Evolutionary conservation across 2,113 vertebrate genomes (phyloP), one percentile per base, ranked within the genome.

Genomic region (Marcusenius ussheri): DNA sequence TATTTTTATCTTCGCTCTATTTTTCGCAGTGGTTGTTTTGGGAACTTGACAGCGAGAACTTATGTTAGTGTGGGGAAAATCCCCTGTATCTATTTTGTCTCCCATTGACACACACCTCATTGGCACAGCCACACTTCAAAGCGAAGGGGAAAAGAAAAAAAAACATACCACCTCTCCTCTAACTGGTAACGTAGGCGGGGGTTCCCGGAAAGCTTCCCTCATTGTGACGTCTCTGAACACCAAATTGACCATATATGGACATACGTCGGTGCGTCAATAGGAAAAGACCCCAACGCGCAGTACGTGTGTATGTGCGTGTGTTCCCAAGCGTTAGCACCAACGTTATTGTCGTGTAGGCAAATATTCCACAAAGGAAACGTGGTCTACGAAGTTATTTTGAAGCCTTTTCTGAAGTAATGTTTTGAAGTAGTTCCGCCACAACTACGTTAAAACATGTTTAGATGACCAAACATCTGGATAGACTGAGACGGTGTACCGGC

Each of bases 141-240:
- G 91, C 83, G n/a, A 85, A 89, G 80, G 39, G 87, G 66, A 77
- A 46, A 74, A 89, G 8, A 90, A 46, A 91, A 83, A 53, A 91
- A 89, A 86, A 70, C 39, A 58, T 56, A 39, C 51, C 91, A 90
- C 91, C 88, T 92, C 90, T 24, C 21, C n/a, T 91, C 90, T 95
- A 92, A 94, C 97, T 17, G 95, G 96, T 92, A 96, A 91, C 92
- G 95, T 96, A 95, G 97, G 97, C 96, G 96, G 97, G 97, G 96
- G 95, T 98, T 98, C 97, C 97, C 96, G 96, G 97, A 97, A 98
- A 96, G 94, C 94, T 95, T 93, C 90, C 93, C 90, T 62, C 87
- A 62, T 13, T 84, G 88, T 95, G 95, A 96, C 97, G 97, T 96
- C 93, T 93, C 92, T 89, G 83, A 70, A 19, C 80, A 83, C 86